Evolutionary conservation across 2,888 invertebrate genomes (phyloP), one percentile per base, ranked within the genome.

Genomic region (Xanthia icteritia): DNA sequence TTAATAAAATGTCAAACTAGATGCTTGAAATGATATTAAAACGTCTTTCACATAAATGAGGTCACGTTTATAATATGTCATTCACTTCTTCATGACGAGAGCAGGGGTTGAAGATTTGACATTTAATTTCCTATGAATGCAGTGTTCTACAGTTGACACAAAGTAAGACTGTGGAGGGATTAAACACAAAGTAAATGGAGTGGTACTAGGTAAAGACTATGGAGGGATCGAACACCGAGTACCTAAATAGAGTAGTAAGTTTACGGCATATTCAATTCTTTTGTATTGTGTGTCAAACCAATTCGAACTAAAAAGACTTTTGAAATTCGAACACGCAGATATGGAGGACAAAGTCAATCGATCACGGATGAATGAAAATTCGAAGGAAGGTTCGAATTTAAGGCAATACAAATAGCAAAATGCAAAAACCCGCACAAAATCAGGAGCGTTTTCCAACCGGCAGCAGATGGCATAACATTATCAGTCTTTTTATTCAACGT

Each of bases 401-500:
- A 61, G 15, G 54, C 42, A n/a, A 68, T 45, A 23, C 39, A 39
- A 61, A 72, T 20, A 39, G 31, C 5, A 31, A 72, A 65, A 78
- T 42, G 17, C 15, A 23, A 60, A 72, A 81, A 68, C 1, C 5
- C 51, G 63, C 65, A 13, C 15, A 51, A 1, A 73, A 69, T 36
- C 20, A 15, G 6, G 0, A 15, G 8, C 15, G 61, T 65, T 39
- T 65, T 65, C 31, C 42, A 51, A 45, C 60, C 42, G 39, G 36
- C 27, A 84, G 68, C 80, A 83, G 73, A 79, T 79, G 79, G 84
- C 36, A 27, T 79, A 15, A 73, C 68, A 60, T 83, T 60, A 48
- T 11, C 31, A 13, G 23, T 15, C 20, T 61, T 68, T 83, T 45
- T 27, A 36, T 48, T 36, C 17, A 51, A 31, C 58, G 36, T 48